Evolutionary conservation across 64 coral and sea anemone species (phyloP).

Genomic region (Stichodactyla helianthus): DNA sequence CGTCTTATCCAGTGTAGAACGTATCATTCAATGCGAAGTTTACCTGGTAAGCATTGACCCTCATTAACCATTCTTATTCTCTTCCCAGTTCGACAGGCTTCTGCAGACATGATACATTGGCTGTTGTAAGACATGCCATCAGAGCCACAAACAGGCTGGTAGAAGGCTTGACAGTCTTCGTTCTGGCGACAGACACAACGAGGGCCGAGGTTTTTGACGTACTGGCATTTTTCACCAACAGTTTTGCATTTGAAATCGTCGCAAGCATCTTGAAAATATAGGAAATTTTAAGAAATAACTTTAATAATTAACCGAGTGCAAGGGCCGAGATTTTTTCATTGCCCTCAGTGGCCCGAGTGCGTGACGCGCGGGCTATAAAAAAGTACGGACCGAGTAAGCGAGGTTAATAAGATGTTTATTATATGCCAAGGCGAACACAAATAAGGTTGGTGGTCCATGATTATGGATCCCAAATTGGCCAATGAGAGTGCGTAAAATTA

Average conservation of each 20-base stretch:
- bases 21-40: background rate
- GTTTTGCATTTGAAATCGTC: conserved; percentile 35
- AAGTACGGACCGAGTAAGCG: too few species aligned
- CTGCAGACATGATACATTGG: conserved; percentile 81
- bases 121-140: conserved; percentile 80
- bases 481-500: too few species aligned
- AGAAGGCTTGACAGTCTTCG: conserved; percentile 49
- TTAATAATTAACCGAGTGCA: too few species aligned
- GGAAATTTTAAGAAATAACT: background rate
- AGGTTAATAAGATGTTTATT: too few species aligned
- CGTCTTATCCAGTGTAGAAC: too few species aligned
- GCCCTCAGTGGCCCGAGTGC: too few species aligned
- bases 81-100: conserved; percentile 43
- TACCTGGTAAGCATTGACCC: conserved; percentile 60
- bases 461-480: too few species aligned
- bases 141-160: conserved; percentile 63
- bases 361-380: too few species aligned
- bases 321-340: too few species aligned
- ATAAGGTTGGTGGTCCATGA: too few species aligned
- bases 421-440: too few species aligned
- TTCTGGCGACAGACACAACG: conserved; percentile 58
- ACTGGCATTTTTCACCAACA: conserved; percentile 54
- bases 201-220: conserved; percentile 1
- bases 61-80: conserved; percentile 19
- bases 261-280: conserved; percentile 30